These are phyloP conservation scores for Agraylea sexmaculata DNA, from an alignment of 1,140 invertebrate species.

Conservation along the genomic window DNA sequence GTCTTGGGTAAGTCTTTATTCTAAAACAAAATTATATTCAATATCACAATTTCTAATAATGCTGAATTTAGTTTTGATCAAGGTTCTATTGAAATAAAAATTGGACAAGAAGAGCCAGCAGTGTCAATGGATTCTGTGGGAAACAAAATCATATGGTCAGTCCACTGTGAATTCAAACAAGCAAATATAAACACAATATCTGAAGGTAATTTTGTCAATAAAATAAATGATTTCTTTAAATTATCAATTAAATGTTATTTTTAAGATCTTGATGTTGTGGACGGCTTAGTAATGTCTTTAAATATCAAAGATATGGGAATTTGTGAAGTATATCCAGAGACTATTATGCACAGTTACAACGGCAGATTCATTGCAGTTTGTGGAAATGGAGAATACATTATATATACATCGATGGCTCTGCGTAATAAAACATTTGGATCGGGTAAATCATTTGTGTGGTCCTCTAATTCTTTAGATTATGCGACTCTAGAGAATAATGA, in stretches of 20 bases:
- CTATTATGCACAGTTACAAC: constrained; percentile 96
- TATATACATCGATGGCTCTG: constrained; percentile 98
- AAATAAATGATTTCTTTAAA: neutral
- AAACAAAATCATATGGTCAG: constrained; percentile 98
- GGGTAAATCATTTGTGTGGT: constrained; percentile 99
- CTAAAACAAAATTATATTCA: neutral
- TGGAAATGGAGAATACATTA: constrained; percentile 99
- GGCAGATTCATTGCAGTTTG: constrained; percentile 98
- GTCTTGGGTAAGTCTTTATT: constrained; percentile 18
- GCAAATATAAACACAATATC: constrained; percentile 84
- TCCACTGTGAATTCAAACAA: constrained; percentile 96
- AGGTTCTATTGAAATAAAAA: constrained; percentile 94
- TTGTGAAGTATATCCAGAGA: constrained; percentile 99
- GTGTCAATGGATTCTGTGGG: constrained; percentile 98
- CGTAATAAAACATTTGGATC: constrained; percentile 98
- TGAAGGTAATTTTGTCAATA: constrained; percentile 42
- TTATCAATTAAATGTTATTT: constrained; percentile 6
- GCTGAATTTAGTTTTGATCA: constrained; percentile 94
- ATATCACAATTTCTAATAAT: neutral
- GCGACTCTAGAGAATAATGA: constrained; percentile 84
- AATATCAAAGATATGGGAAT: constrained; percentile 98
- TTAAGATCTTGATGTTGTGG: constrained; percentile 59
- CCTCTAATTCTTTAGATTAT: constrained; percentile 90
- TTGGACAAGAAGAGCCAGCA: constrained; percentile 95
- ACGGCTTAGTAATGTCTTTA: constrained; percentile 85